Evolutionary conservation across 1,140 invertebrate species (phyloP).

Genomic region (Carcinoscorpius rotundicauda): DNA sequence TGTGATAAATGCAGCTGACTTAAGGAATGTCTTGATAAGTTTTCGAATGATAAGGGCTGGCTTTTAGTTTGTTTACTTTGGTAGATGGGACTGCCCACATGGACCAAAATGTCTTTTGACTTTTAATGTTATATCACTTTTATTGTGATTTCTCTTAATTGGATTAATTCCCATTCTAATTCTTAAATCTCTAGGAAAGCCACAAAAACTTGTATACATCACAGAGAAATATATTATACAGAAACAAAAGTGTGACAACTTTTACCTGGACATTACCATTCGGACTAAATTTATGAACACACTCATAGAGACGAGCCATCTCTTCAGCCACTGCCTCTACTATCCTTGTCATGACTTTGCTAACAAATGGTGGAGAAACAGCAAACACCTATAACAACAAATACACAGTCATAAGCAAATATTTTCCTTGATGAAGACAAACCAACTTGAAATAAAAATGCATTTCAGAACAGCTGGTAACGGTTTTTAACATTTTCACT

Average conservation of each 20-base stretch:
- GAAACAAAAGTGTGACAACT: background rate
- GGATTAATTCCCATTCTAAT: slow-evolving; percentile 1
- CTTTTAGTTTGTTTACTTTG: no score
- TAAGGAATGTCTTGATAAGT: no score
- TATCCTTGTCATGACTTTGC: slow-evolving; percentile 65
- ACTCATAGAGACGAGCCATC: slow-evolving; percentile 68
- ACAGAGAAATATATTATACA: background rate
- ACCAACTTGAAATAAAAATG: no score
- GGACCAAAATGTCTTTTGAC: no score
- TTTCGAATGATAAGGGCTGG: no score
- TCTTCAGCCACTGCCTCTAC: slow-evolving; percentile 85
- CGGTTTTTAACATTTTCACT: no score
- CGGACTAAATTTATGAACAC: slow-evolving; percentile 53
- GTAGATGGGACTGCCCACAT: no score
- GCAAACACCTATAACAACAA: slow-evolving; percentile 48
- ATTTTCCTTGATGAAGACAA: no score
- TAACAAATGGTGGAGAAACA: slow-evolving; percentile 61
- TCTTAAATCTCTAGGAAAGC: slow-evolving; percentile 7
- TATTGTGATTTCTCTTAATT: slow-evolving; percentile 2
- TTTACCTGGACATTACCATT: slow-evolving; percentile 50
- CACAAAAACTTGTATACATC: background rate
- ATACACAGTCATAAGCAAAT: slow-evolving; percentile 4
- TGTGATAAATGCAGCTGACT: no score
- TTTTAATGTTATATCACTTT: no score
- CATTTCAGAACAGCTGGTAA: no score